A percentile compares a stretch with the other conserved stretches of the same genome.
phyloP scores from a whole-genome alignment of 2,888 invertebrate genomes.

The Cantharis flavilabris region DNA sequence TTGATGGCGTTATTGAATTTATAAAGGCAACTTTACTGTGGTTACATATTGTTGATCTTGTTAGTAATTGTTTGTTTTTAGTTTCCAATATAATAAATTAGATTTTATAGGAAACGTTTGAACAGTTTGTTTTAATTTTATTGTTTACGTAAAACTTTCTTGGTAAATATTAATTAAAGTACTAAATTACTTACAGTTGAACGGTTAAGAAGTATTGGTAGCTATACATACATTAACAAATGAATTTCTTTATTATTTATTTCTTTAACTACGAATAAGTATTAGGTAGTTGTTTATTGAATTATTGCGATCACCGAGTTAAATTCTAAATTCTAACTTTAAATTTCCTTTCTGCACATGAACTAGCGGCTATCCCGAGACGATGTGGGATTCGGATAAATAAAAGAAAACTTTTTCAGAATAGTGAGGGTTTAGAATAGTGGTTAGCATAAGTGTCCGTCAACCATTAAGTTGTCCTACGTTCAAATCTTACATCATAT shows the following conservation, averaged over 20 bases:
- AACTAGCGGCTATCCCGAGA: neutral
- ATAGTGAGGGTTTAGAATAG: no score
- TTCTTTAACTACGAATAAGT: neutral
- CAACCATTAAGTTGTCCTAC: neutral
- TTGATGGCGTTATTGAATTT: neutral
- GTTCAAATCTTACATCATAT: no score
- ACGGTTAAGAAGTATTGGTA: neutral
- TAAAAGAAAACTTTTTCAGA: neutral
- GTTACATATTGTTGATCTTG: neutral
- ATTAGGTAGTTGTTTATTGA: neutral
- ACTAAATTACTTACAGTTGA: neutral
- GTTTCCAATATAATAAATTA: neutral
- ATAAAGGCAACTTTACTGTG: neutral
- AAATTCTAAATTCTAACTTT: neutral
- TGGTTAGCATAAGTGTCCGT: neutral
- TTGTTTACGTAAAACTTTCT: neutral
- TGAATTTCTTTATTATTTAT: neutral
- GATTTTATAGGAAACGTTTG: neutral
- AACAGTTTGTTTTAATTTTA: neutral
- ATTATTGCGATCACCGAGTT: neutral
- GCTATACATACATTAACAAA: neutral
- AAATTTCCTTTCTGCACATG: neutral
- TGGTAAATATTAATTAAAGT: neutral
- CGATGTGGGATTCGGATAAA: neutral
- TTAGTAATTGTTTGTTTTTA: slow-evolving; percentile 2